Conservation (phyloP, 2,888 invertebrate genomes). For the Drosophila acutilabella region DNA sequence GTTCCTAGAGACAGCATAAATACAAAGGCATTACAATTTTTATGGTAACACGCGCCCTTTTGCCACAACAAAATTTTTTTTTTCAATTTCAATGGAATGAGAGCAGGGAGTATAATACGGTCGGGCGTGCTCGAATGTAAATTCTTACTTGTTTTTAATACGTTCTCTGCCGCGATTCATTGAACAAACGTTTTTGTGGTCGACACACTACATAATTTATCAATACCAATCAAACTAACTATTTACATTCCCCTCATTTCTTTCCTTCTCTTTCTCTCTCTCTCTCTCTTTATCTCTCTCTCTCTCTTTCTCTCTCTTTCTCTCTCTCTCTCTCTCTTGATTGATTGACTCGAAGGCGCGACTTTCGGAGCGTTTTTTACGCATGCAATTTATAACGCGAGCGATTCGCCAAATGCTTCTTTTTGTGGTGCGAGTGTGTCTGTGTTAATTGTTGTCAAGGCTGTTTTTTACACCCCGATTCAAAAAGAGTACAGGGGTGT, state of each 20-base stretch:
- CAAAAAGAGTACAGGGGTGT: too few relatives aligned
- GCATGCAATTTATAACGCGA: constrained; percentile 60
- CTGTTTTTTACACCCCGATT: constrained; percentile 48
- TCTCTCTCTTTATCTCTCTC: constrained; percentile 15
- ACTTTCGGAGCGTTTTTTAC: constrained; percentile 67
- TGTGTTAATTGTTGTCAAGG: constrained; percentile 78
- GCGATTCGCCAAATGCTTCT: neutral
- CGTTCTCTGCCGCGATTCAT: constrained; percentile 42
- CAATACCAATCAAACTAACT: constrained; percentile 67
- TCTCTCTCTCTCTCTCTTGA: constrained; percentile 44
- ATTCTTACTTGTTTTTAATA: too few relatives aligned
- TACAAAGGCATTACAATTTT: too few relatives aligned
- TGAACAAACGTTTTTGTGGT: constrained; percentile 44
- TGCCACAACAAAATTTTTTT: too few relatives aligned
- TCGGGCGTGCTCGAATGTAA: too few relatives aligned
- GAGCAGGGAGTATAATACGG: too few relatives aligned
- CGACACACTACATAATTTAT: constrained; percentile 66
- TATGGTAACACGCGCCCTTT: too few relatives aligned
- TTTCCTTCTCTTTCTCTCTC: constrained; percentile 1
- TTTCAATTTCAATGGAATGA: too few relatives aligned
- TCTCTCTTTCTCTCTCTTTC: constrained; percentile 1
- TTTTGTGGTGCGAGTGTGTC: constrained; percentile 14
- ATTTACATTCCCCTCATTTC: neutral
- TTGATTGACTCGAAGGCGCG: constrained; percentile 75
- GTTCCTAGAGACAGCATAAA: too few relatives aligned